Conservation (phyloP, 2,113 vertebrate species). For the Hylia prasina region DNA sequence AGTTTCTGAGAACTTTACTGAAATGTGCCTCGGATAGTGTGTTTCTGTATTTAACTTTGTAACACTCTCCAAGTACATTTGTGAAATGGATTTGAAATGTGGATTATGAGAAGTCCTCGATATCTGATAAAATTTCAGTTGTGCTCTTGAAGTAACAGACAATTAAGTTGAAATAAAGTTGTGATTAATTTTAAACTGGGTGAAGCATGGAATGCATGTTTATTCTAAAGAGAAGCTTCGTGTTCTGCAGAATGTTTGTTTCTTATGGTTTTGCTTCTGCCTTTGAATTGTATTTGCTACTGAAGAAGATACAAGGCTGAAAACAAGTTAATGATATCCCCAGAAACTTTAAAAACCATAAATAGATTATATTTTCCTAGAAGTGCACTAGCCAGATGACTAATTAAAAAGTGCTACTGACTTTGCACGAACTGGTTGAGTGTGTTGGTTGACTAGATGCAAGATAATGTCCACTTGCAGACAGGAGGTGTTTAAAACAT, state of each 20-base stretch:
- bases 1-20: background rate
- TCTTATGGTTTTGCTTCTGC: background rate
- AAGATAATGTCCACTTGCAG: background rate
- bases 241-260: background rate
- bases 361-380: background rate
- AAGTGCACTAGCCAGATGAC: background rate
- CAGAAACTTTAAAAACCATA: background rate
- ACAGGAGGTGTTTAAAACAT: background rate
- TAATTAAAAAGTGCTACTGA: background rate
- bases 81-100: background rate
- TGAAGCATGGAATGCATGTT: background rate
- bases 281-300: background rate
- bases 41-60: background rate
- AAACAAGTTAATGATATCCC: background rate
- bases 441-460: background rate
- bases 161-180: background rate
- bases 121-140: background rate
- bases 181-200: background rate
- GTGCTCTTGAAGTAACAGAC: background rate
- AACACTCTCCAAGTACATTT: background rate
- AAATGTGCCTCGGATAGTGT: background rate
- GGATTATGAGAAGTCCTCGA: background rate
- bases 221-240: background rate
- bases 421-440: background rate
- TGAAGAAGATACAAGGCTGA: background rate